phyloP scores from a whole-genome alignment of 2,797 vertebrate genomes.

The Allobates femoralis region DNA sequence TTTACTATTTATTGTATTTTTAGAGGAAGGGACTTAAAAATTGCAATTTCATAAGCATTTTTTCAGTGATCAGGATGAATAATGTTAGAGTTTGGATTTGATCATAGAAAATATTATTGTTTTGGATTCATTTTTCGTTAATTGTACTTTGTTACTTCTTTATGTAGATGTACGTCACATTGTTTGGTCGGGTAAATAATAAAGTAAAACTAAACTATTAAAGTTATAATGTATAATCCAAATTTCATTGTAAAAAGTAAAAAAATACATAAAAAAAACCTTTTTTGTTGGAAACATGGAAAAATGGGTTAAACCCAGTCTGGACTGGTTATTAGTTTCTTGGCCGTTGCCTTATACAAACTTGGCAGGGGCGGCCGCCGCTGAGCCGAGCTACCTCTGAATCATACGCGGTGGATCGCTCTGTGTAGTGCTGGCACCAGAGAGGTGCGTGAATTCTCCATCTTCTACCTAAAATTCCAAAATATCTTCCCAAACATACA shows the following conservation, averaged over 20 bases:
- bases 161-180: too few species aligned
- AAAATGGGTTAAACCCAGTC: constrained; percentile 6
- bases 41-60: too few species aligned
- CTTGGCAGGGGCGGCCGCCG: constrained; percentile 15
- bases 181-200: not conserved
- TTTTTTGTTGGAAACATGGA: not conserved
- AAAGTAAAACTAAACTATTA: not conserved
- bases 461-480: constrained; percentile 4
- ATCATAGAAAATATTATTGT: too few species aligned
- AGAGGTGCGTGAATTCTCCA: constrained; percentile 37
- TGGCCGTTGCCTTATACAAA: not conserved
- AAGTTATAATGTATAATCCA: too few species aligned
- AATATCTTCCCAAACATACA: not conserved
- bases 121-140: too few species aligned
- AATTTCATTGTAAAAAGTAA: not conserved
- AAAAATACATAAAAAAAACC: not conserved
- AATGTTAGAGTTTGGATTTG: too few species aligned
- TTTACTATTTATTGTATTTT: too few species aligned
- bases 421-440: not conserved
- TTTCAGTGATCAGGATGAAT: too few species aligned
- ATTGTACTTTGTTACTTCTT: too few species aligned
- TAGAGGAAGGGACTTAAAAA: too few species aligned
- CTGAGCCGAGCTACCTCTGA: constrained; percentile 9
- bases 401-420: not conserved
- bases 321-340: constrained; percentile 25